Evolutionary conservation across 2,113 vertebrate genomes (phyloP).

Genomic region (Callorhinus ursinus): DNA sequence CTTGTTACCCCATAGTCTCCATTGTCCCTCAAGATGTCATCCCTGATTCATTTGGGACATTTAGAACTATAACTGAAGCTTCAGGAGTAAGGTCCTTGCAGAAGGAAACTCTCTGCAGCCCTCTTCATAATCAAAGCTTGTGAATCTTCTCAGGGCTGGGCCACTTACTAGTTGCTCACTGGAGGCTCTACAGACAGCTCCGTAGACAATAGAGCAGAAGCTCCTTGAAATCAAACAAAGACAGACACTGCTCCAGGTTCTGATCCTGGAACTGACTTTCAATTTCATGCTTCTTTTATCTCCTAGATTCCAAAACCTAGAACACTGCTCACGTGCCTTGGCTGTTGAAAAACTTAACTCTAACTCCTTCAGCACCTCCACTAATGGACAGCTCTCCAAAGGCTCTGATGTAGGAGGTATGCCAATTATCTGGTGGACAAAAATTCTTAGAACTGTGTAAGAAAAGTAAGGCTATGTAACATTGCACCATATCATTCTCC

Average conservation of each 20-base stretch:
- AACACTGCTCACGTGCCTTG: neutral
- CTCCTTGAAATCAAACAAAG: neutral
- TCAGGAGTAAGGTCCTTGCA: neutral
- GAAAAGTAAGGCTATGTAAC: neutral
- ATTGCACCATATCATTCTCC: neutral
- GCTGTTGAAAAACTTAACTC: neutral
- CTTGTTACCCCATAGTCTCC: neutral
- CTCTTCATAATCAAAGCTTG: neutral
- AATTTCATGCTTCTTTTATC: neutral
- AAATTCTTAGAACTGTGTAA: neutral
- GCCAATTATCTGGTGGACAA: neutral
- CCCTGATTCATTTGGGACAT: neutral
- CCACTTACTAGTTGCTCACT: neutral
- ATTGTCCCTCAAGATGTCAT: neutral
- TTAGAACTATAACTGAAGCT: neutral
- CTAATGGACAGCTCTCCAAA: slow-evolving; percentile 30
- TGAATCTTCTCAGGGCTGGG: neutral
- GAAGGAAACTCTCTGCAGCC: neutral
- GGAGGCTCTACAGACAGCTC: neutral
- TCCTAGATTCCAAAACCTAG: neutral
- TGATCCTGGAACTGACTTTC: neutral
- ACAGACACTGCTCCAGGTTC: neutral
- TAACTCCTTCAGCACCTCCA: slow-evolving; percentile 51
- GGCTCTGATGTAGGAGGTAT: neutral
- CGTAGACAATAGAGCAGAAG: neutral